phyloP scores from a whole-genome alignment of 2,888 invertebrate genomes.

The Zootermopsis nevadensis region DNA sequence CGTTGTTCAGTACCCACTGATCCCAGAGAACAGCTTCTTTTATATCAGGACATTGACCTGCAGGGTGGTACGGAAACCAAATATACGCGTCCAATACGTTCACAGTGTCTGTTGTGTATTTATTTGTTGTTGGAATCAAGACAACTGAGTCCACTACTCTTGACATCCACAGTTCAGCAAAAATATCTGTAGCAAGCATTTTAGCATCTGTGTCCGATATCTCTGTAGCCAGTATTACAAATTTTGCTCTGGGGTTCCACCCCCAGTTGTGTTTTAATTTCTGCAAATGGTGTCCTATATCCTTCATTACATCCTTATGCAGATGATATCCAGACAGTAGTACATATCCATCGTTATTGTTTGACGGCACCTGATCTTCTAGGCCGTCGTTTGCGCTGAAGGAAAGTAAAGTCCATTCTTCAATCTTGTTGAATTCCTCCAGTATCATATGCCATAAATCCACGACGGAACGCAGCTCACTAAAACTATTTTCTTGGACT shows the following conservation, averaged over 20 bases:
- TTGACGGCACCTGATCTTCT: background rate
- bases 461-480: background rate
- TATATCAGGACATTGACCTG: background rate
- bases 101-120: background rate
- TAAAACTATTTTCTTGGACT: background rate
- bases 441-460: background rate
- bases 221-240: background rate
- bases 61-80: background rate
- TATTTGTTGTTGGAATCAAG: background rate
- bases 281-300: background rate
- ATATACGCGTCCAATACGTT: background rate
- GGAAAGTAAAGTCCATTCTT: background rate
- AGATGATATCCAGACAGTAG: background rate
- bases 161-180: background rate
- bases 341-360: background rate
- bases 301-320: background rate
- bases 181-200: background rate
- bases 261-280: background rate
- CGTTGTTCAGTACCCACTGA: background rate
- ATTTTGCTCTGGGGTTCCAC: conserved; percentile 18
- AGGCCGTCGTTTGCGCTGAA: background rate
- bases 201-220: background rate
- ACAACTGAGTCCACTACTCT: background rate
- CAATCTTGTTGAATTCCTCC: background rate
- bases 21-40: background rate